Conservation (phyloP, 2,888 invertebrate genomes). For the Arrhopalites spinosus region DNA sequence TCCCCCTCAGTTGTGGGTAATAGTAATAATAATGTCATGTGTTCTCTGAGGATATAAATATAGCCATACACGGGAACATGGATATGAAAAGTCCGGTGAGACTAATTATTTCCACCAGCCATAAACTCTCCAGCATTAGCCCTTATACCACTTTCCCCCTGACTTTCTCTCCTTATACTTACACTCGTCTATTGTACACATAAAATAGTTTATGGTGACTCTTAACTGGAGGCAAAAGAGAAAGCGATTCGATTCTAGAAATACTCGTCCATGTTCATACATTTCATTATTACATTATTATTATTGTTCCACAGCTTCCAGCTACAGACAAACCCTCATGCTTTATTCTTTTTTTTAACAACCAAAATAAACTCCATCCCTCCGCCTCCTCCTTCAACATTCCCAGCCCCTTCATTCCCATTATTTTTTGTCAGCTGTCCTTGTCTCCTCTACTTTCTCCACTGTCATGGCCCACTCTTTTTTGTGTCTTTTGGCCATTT, state of each 20-base stretch:
- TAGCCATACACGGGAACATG: neutral
- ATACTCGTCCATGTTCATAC: neutral
- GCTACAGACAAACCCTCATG: too few relatives aligned
- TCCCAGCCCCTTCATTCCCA: too few relatives aligned
- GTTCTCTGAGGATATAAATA: neutral
- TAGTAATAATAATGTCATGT: neutral
- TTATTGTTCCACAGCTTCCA: too few relatives aligned
- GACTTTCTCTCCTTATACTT: neutral
- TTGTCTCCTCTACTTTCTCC: too few relatives aligned
- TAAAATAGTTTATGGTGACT: constrained; percentile 32
- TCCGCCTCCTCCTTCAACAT: too few relatives aligned
- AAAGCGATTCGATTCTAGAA: neutral
- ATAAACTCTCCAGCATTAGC: constrained; percentile 20
- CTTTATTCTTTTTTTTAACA: too few relatives aligned
- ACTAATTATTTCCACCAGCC: constrained; percentile 34
- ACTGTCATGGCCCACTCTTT: too few relatives aligned
- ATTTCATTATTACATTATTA: too few relatives aligned
- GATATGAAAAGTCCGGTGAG: constrained; percentile 22
- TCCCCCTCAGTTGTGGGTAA: neutral
- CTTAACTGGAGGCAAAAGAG: constrained; percentile 14
- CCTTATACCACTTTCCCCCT: neutral
- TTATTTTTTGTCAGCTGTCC: too few relatives aligned
- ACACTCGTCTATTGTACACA: neutral
- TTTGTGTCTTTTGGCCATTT: too few relatives aligned
- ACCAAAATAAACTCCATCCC: too few relatives aligned